Percentiles rank a stretch among this genome's conserved stretches.
Evolutionary conservation across 1,140 invertebrate species (phyloP).

Genomic region (Drosophila teissieri): DNA sequence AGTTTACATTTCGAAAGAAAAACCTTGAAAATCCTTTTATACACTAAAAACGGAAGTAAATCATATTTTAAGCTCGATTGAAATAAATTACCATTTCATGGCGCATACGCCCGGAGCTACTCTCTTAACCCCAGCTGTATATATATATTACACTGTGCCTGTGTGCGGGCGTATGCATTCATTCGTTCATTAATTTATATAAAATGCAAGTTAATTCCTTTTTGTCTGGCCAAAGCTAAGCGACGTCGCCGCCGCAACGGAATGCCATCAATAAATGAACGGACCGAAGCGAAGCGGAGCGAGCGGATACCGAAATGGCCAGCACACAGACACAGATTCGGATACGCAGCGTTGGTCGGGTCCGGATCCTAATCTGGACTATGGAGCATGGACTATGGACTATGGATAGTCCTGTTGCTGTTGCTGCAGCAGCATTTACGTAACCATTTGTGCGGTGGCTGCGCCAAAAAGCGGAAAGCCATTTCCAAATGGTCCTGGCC

Average conservation of each 20-base stretch:
- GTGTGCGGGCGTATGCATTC: slow-evolving; percentile 49
- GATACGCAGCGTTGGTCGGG: slow-evolving; percentile 11
- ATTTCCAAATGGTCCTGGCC: slow-evolving; percentile 67
- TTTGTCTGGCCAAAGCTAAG: slow-evolving; percentile 78
- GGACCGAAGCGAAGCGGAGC: slow-evolving; percentile 23
- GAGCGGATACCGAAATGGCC: slow-evolving; percentile 51
- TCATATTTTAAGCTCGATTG: background rate
- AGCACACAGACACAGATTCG: slow-evolving; percentile 22
- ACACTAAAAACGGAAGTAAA: background rate
- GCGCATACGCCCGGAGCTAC: background rate
- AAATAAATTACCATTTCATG: background rate
- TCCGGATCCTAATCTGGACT: slow-evolving; percentile 40
- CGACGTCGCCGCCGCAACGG: slow-evolving; percentile 58
- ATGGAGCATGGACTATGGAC: slow-evolving; percentile 28
- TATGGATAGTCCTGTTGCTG: slow-evolving; percentile 15
- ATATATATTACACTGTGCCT: slow-evolving; percentile 9
- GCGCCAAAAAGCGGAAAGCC: slow-evolving; percentile 65
- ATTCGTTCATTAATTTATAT: slow-evolving; percentile 84
- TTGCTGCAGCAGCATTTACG: slow-evolving; percentile 55
- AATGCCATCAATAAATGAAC: slow-evolving; percentile 83
- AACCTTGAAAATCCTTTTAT: background rate
- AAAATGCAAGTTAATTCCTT: slow-evolving; percentile 84
- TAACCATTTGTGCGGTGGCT: slow-evolving; percentile 53
- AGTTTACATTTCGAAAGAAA: too few relatives aligned
- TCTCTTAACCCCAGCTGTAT: background rate